phyloP scores from a whole-genome alignment of 2,113 vertebrate species.

The Anguilla japonica region DNA sequence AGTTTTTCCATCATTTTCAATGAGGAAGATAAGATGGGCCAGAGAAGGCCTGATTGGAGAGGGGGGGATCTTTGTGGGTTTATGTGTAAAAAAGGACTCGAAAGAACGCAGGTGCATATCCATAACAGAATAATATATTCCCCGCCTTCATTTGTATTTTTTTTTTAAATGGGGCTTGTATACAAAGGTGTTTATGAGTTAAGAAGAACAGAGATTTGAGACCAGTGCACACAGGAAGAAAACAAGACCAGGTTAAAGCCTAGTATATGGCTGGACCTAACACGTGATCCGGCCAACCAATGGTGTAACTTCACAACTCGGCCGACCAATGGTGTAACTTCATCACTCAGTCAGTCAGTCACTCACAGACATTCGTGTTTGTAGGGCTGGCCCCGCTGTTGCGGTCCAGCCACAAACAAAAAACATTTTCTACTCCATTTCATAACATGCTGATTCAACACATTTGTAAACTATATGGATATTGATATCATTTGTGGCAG shows the following conservation, averaged over 20 bases:
- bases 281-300: too few species aligned
- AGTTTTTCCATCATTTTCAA: slow-evolving; percentile 3
- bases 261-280: too few species aligned
- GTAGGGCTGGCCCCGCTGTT: too few species aligned
- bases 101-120: background rate
- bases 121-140: background rate
- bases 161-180: background rate
- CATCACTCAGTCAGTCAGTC: too few species aligned
- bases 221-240: background rate
- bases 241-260: background rate
- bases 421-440: background rate
- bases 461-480: background rate
- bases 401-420: too few species aligned
- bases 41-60: slow-evolving; percentile 4
- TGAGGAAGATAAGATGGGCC: background rate
- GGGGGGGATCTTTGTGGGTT: background rate
- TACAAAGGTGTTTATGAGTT: background rate
- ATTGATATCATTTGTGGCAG: background rate
- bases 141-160: background rate
- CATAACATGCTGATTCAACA: background rate
- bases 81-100: slow-evolving; percentile 17
- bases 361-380: too few species aligned
- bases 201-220: background rate
- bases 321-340: too few species aligned
- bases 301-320: too few species aligned